phyloP scores from a whole-genome alignment of 1,140 invertebrate species.

The Aphaenogaster ashmeadi region DNA sequence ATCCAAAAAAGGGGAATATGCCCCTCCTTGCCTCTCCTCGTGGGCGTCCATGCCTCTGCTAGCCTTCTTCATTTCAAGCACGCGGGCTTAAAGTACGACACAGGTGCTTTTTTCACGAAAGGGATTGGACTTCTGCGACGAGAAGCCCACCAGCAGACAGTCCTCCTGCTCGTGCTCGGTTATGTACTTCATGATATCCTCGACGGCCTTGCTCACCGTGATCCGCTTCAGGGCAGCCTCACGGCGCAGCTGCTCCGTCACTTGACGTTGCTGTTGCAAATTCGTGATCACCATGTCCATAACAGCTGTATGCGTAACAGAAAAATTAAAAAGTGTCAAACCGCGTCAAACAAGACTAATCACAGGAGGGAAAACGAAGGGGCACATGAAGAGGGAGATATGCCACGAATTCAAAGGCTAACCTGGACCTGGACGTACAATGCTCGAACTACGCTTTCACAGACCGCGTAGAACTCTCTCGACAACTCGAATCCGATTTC shows the following conservation, averaged over 20 bases:
- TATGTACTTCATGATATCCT: slow-evolving; percentile 97
- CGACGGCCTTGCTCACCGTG: slow-evolving; percentile 95
- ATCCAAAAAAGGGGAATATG: too few species aligned
- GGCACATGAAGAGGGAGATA: background rate
- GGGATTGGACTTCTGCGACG: slow-evolving; percentile 98
- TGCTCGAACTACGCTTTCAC: background rate
- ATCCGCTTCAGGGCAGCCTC: slow-evolving; percentile 97
- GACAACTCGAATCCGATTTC: background rate
- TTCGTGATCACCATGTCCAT: slow-evolving; percentile 97
- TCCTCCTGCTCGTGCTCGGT: slow-evolving; percentile 97
- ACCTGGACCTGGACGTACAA: slow-evolving; percentile 16
- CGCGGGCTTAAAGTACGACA: slow-evolving; percentile 90
- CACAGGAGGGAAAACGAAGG: background rate
- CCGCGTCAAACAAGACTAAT: background rate
- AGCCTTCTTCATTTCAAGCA: slow-evolving; percentile 59
- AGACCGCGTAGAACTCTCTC: background rate
- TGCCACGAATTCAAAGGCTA: slow-evolving; percentile 9
- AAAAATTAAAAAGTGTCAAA: slow-evolving; percentile 15
- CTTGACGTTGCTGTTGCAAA: slow-evolving; percentile 96
- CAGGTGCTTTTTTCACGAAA: slow-evolving; percentile 99
- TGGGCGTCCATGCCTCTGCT: too few species aligned
- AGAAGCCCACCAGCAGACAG: slow-evolving; percentile 97
- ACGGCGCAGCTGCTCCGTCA: slow-evolving; percentile 97
- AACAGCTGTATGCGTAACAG: slow-evolving; percentile 82
- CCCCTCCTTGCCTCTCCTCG: background rate